phyloP scores from a whole-genome alignment of 1,140 invertebrate species.

The Drosophila takahashii region DNA sequence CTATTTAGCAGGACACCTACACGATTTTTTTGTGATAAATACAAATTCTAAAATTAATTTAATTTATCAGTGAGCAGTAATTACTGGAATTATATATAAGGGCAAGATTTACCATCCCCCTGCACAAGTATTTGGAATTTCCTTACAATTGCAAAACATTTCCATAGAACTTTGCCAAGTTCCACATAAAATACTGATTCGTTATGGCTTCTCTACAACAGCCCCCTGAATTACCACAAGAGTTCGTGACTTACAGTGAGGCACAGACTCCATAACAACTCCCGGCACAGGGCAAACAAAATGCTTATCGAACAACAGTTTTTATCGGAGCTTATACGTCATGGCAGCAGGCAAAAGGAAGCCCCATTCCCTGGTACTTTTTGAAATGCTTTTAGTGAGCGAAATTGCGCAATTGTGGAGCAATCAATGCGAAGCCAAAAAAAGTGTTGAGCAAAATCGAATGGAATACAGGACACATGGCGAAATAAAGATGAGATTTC shows the following conservation, averaged over 20 bases:
- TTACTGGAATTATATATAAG: not conserved
- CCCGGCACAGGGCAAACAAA: constrained; percentile 53
- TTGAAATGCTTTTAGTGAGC: constrained; percentile 64
- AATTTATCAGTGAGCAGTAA: not conserved
- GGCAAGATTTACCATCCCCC: constrained; percentile 4
- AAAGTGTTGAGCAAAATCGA: constrained; percentile 61
- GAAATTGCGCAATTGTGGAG: constrained; percentile 78
- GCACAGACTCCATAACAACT: constrained; percentile 56
- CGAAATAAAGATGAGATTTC: too few species aligned
- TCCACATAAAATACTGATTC: constrained; percentile 25
- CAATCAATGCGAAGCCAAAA: constrained; percentile 77
- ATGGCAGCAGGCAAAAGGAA: constrained; percentile 57
- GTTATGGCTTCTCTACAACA: constrained; percentile 27
- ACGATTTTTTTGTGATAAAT: not conserved
- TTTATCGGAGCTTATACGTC: constrained; percentile 77
- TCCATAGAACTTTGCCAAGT: constrained; percentile 15
- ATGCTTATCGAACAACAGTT: constrained; percentile 76
- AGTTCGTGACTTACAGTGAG: constrained; percentile 34
- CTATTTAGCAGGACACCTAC: not conserved
- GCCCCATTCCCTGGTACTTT: constrained; percentile 47
- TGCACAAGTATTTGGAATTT: not conserved
- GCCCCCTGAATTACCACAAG: constrained; percentile 15
- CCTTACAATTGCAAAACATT: constrained; percentile 10
- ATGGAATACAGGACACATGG: not conserved
- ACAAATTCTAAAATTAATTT: not conserved